phyloP scores from a whole-genome alignment of 1,140 invertebrate species.

The Rhyzopertha dominica region DNA sequence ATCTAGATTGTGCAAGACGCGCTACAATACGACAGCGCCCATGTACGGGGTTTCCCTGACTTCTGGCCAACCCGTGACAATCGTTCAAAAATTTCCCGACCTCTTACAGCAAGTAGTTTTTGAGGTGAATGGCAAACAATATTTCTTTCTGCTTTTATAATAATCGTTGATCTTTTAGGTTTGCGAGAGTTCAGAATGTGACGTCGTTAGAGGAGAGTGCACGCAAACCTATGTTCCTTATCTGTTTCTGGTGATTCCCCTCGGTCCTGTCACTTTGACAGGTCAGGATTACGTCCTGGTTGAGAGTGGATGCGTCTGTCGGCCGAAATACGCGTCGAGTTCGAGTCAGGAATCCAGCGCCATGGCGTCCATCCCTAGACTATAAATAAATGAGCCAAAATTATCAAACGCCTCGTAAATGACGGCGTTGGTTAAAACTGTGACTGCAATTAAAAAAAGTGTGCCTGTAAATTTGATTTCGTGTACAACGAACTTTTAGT shows the following conservation, averaged over 20 bases:
- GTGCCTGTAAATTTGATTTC: too few relatives aligned
- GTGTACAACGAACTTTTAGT: too few relatives aligned
- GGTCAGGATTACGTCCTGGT: slow-evolving; percentile 89
- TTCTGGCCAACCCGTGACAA: slow-evolving; percentile 86
- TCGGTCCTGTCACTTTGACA: slow-evolving; percentile 84
- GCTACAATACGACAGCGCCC: slow-evolving; percentile 88
- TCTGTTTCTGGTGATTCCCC: slow-evolving; percentile 81
- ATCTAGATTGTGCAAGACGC: slow-evolving; percentile 72
- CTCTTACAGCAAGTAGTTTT: slow-evolving; percentile 90
- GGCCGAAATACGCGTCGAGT: slow-evolving; percentile 67
- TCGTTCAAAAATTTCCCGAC: slow-evolving; percentile 91
- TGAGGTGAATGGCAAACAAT: slow-evolving; percentile 63
- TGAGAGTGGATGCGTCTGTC: slow-evolving; percentile 86
- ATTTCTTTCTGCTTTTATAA: too few relatives aligned
- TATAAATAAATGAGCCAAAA: slow-evolving; percentile 24
- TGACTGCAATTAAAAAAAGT: too few relatives aligned
- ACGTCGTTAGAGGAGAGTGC: slow-evolving; percentile 80
- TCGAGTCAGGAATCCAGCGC: slow-evolving; percentile 46
- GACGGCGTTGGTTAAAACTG: too few relatives aligned
- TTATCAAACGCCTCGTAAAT: too few relatives aligned
- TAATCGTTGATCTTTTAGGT: slow-evolving; percentile 39
- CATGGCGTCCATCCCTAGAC: slow-evolving; percentile 36
- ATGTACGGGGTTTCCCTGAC: slow-evolving; percentile 90
- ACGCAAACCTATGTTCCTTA: slow-evolving; percentile 90
- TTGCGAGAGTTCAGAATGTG: slow-evolving; percentile 66